phyloP scores from a whole-genome alignment of 2,113 vertebrate species.

The Ameiurus melas region DNA sequence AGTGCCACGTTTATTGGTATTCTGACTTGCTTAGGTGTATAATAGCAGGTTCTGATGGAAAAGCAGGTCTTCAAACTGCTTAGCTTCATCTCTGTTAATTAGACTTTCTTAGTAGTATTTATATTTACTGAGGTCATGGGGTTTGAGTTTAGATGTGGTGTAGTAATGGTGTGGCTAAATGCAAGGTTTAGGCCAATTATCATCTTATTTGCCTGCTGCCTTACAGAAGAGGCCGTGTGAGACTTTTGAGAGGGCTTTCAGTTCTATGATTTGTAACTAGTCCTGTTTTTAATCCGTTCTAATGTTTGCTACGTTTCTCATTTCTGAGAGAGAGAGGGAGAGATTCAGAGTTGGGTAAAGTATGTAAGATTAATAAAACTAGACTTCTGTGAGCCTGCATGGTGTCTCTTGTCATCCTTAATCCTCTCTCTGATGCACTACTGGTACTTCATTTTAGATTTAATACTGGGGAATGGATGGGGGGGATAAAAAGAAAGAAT shows the following conservation, averaged over 20 bases:
- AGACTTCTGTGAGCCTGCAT: neutral
- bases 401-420: constrained; percentile 21
- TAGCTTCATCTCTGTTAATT: neutral
- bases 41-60: neutral
- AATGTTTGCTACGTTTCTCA: neutral
- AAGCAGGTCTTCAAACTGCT: neutral
- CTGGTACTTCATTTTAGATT: constrained; percentile 31
- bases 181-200: neutral
- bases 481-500: no score
- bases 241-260: neutral
- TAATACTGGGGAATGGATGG: neutral
- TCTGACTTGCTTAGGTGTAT: neutral
- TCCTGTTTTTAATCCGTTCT: neutral
- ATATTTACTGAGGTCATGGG: neutral
- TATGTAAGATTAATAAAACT: neutral
- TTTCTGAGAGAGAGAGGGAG: neutral
- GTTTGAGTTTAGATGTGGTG: neutral
- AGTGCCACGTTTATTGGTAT: neutral
- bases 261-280: neutral
- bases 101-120: neutral
- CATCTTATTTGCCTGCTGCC: neutral
- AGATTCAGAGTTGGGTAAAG: neutral
- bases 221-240: neutral
- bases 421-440: constrained; percentile 26
- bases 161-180: neutral